These are phyloP conservation scores for Aporophyla nigra DNA, from an alignment of 2,888 invertebrate species.

Conservation along the genomic window DNA sequence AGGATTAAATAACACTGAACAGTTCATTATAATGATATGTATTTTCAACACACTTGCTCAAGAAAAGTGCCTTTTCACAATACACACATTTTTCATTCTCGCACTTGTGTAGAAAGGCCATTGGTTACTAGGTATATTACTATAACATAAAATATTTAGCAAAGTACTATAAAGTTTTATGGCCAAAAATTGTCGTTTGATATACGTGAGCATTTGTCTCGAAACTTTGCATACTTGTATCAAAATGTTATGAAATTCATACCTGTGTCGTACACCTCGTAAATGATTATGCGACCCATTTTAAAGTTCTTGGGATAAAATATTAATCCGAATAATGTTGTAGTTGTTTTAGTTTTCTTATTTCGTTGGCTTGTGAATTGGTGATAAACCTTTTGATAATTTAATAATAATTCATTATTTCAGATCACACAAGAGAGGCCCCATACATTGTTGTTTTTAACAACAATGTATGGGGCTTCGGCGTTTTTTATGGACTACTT, in stretches of 20 bases:
- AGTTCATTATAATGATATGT: background rate
- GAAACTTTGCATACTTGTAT: background rate
- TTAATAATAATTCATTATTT: slow-evolving; percentile 14
- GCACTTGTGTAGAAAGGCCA: background rate
- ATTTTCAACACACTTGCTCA: slow-evolving; percentile 3
- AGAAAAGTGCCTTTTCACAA: background rate
- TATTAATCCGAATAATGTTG: slow-evolving; percentile 11
- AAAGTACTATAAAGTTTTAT: too few relatives aligned
- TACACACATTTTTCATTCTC: background rate
- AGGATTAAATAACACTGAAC: background rate
- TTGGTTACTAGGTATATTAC: background rate
- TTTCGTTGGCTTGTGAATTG: slow-evolving; percentile 2
- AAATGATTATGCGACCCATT: slow-evolving; percentile 4
- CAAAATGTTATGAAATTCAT: background rate
- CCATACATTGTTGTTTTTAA: too few relatives aligned
- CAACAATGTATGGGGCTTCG: background rate
- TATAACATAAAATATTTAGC: too few relatives aligned
- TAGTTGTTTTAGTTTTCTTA: background rate
- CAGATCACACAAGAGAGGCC: background rate
- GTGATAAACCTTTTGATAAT: slow-evolving; percentile 16
- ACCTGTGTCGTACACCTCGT: slow-evolving; percentile 19
- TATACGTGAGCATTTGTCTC: too few relatives aligned
- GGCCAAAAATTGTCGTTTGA: background rate
- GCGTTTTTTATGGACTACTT: background rate
- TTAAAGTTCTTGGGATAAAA: slow-evolving; percentile 12